Evolutionary conservation across 1,140 invertebrate genomes (phyloP).

Genomic region (Archivesica marissinica): DNA sequence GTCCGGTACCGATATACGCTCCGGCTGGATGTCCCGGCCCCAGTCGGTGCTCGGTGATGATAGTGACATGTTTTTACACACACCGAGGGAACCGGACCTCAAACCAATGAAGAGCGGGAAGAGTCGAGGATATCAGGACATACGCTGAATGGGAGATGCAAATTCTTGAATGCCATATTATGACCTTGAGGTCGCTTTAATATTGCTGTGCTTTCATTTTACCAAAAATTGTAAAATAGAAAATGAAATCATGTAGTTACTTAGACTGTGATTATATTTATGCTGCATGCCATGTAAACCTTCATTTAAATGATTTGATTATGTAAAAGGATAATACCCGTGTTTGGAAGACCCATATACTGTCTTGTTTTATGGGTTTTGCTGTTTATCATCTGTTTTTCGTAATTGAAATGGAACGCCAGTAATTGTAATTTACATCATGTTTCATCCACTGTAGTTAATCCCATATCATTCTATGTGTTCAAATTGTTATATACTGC

Average conservation of each 20-base stretch:
- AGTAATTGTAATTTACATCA: not conserved
- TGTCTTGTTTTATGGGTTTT: not conserved
- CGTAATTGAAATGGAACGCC: not conserved
- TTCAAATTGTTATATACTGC: slow-evolving; percentile 8
- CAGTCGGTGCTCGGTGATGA: slow-evolving; percentile 64
- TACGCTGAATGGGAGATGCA: slow-evolving; percentile 43
- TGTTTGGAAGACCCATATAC: not conserved
- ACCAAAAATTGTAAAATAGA: slow-evolving; percentile 21
- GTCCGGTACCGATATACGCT: slow-evolving; percentile 51
- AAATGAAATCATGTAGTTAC: slow-evolving; percentile 49
- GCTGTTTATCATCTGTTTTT: not conserved
- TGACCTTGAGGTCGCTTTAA: not conserved
- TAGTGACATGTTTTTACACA: slow-evolving; percentile 36
- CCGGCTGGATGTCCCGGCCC: slow-evolving; percentile 63
- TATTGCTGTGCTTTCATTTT: slow-evolving; percentile 24
- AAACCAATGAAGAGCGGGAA: slow-evolving; percentile 64
- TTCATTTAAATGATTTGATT: not conserved
- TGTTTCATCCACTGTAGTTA: not conserved
- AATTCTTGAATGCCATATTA: slow-evolving; percentile 23
- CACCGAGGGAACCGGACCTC: slow-evolving; percentile 64
- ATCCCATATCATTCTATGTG: slow-evolving; percentile 17
- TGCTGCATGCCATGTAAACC: not conserved
- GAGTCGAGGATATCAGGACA: slow-evolving; percentile 39
- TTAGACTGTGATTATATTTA: slow-evolving; percentile 29
- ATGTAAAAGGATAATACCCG: not conserved